These are phyloP conservation scores for Galleria mellonella DNA, from an alignment of 1,140 invertebrate genomes.

Conservation along the genomic window DNA sequence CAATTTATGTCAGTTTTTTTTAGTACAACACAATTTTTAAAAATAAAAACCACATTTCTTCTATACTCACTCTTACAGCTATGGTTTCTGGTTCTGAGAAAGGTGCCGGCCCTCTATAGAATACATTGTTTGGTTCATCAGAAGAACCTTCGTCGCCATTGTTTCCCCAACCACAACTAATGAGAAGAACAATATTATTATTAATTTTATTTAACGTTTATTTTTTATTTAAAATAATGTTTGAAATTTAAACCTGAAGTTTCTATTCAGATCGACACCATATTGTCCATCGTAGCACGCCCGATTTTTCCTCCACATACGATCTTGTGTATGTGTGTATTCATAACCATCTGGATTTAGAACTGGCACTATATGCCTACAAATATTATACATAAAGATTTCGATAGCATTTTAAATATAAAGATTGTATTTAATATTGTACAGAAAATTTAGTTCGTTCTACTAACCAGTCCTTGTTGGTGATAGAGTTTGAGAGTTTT, in stretches of 20 bases:
- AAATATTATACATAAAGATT: background rate
- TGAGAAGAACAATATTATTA: background rate
- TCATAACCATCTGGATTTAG: conserved; percentile 91
- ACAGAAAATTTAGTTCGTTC: background rate
- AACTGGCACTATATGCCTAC: conserved; percentile 82
- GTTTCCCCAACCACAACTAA: conserved; percentile 81
- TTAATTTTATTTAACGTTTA: background rate
- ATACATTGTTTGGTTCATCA: conserved; percentile 88
- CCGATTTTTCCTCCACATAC: conserved; percentile 90
- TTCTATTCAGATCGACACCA: conserved; percentile 88
- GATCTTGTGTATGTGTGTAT: conserved; percentile 82
- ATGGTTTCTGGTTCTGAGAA: conserved; percentile 95
- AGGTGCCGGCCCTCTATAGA: conserved; percentile 88
- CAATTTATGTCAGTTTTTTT: no score
- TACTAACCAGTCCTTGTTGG: conserved; percentile 57
- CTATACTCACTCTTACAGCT: conserved; percentile 73
- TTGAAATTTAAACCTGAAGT: conserved; percentile 76
- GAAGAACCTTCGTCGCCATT: conserved; percentile 83
- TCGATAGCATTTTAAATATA: background rate
- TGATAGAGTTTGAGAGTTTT: conserved; percentile 29
- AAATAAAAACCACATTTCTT: no score
- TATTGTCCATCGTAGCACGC: conserved; percentile 74
- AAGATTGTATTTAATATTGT: no score
- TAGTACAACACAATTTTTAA: no score
- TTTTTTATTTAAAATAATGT: background rate